Base-by-base conservation (phyloP, 1,140 invertebrate genomes). In the Lasaia peninsularis region DNA sequence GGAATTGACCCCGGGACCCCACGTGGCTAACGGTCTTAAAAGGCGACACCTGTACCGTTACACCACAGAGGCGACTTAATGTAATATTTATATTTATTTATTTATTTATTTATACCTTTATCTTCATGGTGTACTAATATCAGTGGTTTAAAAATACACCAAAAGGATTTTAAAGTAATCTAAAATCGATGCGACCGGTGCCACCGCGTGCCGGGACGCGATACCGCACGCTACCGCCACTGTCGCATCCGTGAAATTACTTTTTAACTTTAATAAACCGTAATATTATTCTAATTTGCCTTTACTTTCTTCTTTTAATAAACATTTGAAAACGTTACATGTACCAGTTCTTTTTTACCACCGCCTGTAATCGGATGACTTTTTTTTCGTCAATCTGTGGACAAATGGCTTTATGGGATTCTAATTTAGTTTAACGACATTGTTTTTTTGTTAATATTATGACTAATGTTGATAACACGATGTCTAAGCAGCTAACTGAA, bases 221-320 rank as follows among this genome's bases (percentile, higher is more conserved):
- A 78, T 72, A 66, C 72, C 67, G 69, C 77, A 80, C 78, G 71
- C 72, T 55, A 73, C 60, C 65, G 60, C 49, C 67, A 65, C 59
- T 61, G 60, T 64, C 71, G 69, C 72, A 80, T 78, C 74, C 83
- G 78, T 73, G 68, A 86, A 87, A 83, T 86, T 85, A 88, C 80
- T 78, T 77, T 78, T 74, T 75, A 86, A 82, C 84, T 24, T 86
- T 88, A 88, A 88, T 84, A 88, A 85, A 78, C 78, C 79, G 37
- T 44, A 44, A 82, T 85, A 82, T 78, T 84, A 79, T 76, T 85
- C 72, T 86, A 88, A 85, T 86, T 86, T 81, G 60, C 70, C 73
- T 82, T 78, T 78, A 86, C 82, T 84, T 85, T 84, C 68, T 85
- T 84, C 85, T 83, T 86, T 84, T 82, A 86, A 80, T 80, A 84